These are phyloP conservation scores for Arvicanthis niloticus DNA, from an alignment of 2,113 vertebrate species.

Conservation along the genomic window DNA sequence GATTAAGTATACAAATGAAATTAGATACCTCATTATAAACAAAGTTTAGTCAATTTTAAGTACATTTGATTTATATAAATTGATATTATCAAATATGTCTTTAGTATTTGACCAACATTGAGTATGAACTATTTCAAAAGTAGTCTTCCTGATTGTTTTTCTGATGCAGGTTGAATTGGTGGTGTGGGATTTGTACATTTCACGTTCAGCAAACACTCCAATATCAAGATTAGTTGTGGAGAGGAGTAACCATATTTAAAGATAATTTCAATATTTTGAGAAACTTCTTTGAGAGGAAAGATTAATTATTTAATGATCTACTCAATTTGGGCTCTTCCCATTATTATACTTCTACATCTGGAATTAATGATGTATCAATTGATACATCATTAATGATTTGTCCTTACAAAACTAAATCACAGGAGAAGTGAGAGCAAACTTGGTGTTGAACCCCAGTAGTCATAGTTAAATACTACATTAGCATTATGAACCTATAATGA, in stretches of 20 bases:
- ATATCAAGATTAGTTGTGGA: background rate
- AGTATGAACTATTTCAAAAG: conserved; percentile 33
- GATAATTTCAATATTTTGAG: conserved; percentile 4
- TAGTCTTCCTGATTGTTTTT: background rate
- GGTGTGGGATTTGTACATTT: conserved; percentile 14
- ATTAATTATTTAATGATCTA: conserved; percentile 8
- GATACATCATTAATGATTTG: too few relatives aligned
- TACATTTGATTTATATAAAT: background rate
- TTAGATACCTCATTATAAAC: background rate
- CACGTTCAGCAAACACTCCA: background rate
- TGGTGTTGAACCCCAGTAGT: background rate
- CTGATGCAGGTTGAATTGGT: background rate
- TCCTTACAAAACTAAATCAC: background rate
- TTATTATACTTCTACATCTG: background rate
- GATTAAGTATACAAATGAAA: background rate
- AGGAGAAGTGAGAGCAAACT: background rate
- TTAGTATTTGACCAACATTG: background rate
- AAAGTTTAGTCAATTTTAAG: background rate
- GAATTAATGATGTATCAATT: conserved; percentile 28
- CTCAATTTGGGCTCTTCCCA: background rate
- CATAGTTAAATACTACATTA: background rate
- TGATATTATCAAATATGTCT: background rate
- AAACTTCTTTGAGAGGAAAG: conserved; percentile 20
- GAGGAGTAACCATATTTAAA: background rate
- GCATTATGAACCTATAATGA: background rate